Evolutionary conservation across 1,140 invertebrate species (phyloP).

Genomic region (Tetramorium alpestre): DNA sequence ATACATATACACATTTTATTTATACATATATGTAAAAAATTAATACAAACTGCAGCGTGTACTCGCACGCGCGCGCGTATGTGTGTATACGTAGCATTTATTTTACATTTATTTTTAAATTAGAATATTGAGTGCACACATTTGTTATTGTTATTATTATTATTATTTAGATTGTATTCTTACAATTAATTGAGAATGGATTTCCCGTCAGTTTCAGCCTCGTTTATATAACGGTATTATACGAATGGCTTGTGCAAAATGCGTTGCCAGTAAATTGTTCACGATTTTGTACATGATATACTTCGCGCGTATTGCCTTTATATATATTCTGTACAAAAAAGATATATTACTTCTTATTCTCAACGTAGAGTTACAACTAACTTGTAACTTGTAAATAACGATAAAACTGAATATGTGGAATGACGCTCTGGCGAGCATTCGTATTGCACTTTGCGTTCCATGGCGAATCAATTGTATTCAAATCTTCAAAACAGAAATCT

Average conservation of each 20-base stretch:
- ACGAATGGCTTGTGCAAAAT: constrained; percentile 28
- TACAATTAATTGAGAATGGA: not conserved
- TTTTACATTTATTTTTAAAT: constrained; percentile 1
- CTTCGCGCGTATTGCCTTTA: constrained; percentile 45
- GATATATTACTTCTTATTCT: constrained; percentile 27
- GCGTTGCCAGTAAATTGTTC: constrained; percentile 24
- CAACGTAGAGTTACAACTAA: not conserved
- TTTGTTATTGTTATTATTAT: not conserved
- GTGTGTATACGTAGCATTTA: not conserved
- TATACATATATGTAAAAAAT: too few relatives aligned
- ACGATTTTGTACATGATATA: constrained; percentile 35
- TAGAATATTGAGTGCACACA: not conserved
- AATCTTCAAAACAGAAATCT: constrained; percentile 6
- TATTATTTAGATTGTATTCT: constrained; percentile 6
- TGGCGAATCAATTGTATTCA: not conserved
- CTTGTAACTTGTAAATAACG: constrained; percentile 28
- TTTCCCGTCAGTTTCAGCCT: constrained; percentile 49
- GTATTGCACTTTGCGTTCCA: constrained; percentile 12
- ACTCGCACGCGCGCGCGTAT: too few relatives aligned
- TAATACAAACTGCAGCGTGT: too few relatives aligned
- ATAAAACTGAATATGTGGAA: not conserved
- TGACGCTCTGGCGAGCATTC: not conserved
- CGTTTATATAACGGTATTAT: constrained; percentile 40
- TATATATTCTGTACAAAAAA: constrained; percentile 38
- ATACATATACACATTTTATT: too few relatives aligned